A percentile compares a stretch with the other conserved stretches of the same genome.
phyloP scores from a whole-genome alignment of 2,888 invertebrate species.

The Lacanobia oleracea region DNA sequence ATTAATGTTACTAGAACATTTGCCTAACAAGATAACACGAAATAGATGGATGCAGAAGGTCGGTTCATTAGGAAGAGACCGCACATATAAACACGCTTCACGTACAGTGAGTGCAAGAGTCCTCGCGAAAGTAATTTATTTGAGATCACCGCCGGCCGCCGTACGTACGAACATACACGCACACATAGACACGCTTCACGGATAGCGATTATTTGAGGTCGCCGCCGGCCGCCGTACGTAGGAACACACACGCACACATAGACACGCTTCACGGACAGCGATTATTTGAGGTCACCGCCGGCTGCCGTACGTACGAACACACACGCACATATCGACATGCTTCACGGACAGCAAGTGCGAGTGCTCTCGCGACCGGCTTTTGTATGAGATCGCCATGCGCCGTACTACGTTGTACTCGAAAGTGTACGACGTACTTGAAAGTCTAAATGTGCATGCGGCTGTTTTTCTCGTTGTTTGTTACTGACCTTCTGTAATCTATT shows the following conservation, averaged over 20 bases:
- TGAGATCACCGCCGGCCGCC: too few species aligned
- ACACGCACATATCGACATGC: neutral
- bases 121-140: neutral
- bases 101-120: neutral
- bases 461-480: neutral
- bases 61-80: neutral
- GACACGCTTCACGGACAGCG: neutral
- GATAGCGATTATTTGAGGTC: neutral
- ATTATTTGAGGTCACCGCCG: neutral
- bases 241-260: neutral
- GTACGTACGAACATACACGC: neutral
- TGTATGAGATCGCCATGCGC: neutral
- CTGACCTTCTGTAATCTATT: neutral
- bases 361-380: too few species aligned
- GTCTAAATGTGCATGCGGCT: too few species aligned
- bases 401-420: too few species aligned
- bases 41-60: neutral
- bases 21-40: constrained; percentile 11
- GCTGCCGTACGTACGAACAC: neutral
- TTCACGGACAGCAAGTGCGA: neutral
- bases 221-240: too few species aligned
- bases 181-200: neutral
- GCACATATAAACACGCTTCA: neutral
- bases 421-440: too few species aligned
- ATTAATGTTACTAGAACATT: constrained; percentile 32